Base-by-base conservation (phyloP, 2,113 vertebrate genomes). In the Hassar affinis region DNA sequence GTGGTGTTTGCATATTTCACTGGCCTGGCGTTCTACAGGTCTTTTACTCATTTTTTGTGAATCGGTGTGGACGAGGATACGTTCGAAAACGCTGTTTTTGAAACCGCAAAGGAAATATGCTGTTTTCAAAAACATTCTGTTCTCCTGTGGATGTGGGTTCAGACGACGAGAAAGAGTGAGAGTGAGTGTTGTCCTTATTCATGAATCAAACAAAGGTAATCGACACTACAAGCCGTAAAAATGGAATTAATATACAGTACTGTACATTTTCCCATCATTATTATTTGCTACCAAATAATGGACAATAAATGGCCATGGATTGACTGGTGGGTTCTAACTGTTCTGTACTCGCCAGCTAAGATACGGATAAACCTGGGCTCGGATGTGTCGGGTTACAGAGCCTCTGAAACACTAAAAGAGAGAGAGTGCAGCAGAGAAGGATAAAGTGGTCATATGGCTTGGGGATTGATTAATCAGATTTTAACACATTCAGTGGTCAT, bases 381-480 rank as follows among this genome's bases (percentile, higher is more conserved):
- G 84, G 69, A 82, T 82, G 57, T 79, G 64, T 35, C 64, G 45
- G 64, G n/a, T 9, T 30, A 38, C 66, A 2, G 45, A 64, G 69
- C 49, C 72, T 45, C 6, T 42, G 6, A 42, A 6, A 42, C 38
- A 42, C 3, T 42, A n/a, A n/a, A n/a, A n/a, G n/a, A 78, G 69
- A 76, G 35, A 68, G 38, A 79, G 22, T 20, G 64, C 17, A 69
- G 61, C 59, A 54, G 75, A 33, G 84, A 47, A 77, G 82, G 82
- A 78, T 78, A 59, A 85, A 87, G 38, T 79, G 66, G 47, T 64
- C 35, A 76, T 87, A 83, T 79, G 56, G 79, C 85, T 77, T 87
- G 88, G 86, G 54, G 71, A 78, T 71, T 85, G 90, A 90, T 88
- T 90, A 86, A 85, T 78, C 86, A 88, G 87, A 86, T 87, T 90